Conservation (phyloP, 2,113 vertebrate genomes). For the Megaptera novaeangliae region DNA sequence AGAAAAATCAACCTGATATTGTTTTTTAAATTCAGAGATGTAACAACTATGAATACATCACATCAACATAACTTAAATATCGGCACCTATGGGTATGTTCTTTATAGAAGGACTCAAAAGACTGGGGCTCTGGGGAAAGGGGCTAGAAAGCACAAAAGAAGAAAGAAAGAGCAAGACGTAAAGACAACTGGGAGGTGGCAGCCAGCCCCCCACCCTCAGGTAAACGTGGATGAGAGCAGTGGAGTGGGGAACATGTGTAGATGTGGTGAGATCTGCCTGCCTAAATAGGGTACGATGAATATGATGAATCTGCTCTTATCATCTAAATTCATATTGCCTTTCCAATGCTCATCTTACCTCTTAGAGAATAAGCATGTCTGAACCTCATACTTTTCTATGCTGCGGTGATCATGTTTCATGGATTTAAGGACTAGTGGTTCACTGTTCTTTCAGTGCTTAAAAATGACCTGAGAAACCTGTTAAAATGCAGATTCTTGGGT, state of each 20-base stretch:
- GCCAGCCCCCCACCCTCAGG: neutral
- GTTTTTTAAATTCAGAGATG: constrained; percentile 11
- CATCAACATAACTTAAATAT: neutral
- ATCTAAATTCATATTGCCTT: neutral
- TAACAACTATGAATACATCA: neutral
- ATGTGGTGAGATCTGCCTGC: neutral
- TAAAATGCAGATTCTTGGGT: neutral
- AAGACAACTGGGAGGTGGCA: neutral
- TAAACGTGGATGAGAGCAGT: rapidly evolving
- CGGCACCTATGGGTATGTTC: neutral
- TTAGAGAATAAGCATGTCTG: neutral
- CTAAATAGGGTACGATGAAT: rapidly evolving
- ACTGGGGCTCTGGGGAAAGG: neutral
- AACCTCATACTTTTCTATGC: neutral
- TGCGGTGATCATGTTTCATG: neutral
- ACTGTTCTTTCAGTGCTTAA: neutral
- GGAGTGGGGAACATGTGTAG: rapidly evolving
- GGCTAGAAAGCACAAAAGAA: neutral
- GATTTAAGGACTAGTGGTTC: neutral
- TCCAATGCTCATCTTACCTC: neutral
- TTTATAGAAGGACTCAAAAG: neutral
- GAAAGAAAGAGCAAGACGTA: neutral
- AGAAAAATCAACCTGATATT: neutral
- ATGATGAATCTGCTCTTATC: neutral
- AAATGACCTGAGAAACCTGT: neutral